Conservation (phyloP, 1,140 invertebrate species). For the Eurosta solidaginis region DNA sequence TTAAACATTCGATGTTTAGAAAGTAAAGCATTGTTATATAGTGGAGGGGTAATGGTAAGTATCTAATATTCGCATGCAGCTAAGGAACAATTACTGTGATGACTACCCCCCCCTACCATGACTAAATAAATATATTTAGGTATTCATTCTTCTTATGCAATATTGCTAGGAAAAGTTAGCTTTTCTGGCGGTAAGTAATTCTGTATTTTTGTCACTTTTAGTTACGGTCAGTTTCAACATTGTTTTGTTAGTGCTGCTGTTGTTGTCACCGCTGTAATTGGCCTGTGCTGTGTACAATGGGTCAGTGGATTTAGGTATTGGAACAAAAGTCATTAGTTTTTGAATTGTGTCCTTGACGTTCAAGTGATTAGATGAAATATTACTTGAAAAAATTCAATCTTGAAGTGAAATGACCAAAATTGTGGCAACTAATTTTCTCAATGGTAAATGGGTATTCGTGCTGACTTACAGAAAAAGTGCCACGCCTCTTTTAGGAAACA, state of each 20-base stretch:
- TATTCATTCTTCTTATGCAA: neutral
- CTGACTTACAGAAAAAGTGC: too few species aligned
- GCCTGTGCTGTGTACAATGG: neutral
- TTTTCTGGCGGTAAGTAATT: neutral
- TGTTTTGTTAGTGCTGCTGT: constrained; percentile 5
- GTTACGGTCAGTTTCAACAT: constrained; percentile 5
- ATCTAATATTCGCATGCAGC: neutral
- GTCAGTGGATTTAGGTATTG: too few species aligned
- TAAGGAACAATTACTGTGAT: neutral
- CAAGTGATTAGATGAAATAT: too few species aligned
- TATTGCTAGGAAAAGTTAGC: neutral
- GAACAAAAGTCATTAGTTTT: too few species aligned
- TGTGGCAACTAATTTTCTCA: too few species aligned
- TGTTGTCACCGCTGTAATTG: constrained; percentile 27
- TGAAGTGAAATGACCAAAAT: too few species aligned
- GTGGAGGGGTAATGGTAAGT: neutral
- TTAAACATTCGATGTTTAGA: constrained; percentile 8
- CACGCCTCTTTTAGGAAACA: too few species aligned
- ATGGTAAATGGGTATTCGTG: too few species aligned
- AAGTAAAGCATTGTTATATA: neutral
- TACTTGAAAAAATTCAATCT: too few species aligned
- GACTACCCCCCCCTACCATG: neutral
- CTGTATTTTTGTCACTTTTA: constrained; percentile 2
- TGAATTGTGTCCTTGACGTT: too few species aligned
- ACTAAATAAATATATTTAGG: neutral